Base-by-base conservation (phyloP, 1,140 invertebrate species). In the Pseudoatta argentina region DNA sequence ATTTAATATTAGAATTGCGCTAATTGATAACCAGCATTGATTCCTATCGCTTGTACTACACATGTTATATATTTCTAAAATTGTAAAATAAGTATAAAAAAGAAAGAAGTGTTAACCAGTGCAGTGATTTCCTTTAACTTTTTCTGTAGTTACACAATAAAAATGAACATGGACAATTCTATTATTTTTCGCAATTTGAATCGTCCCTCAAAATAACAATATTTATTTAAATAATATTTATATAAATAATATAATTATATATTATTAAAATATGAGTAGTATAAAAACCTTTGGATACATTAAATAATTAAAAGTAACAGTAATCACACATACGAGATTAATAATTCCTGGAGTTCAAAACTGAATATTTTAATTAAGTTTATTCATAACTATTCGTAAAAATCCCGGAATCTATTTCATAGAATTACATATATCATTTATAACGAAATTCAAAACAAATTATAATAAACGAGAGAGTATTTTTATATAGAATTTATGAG, bases 351-450 rank as follows among this genome's bases (percentile, higher is more conserved):
- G 7, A 24, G 7, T 3, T 24, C 21, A n/a, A 8, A 0, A 48
- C 3, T 78, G 18, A 44, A 44, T 48, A 64, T 67, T 55, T 24
- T 24, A 67, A 79, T 67, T 67, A 77, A 53, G 3, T 3, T 51
- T 1, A 57, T 71, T 51, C 6, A 16, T 27, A 21, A 34, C n/a
- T 30, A 53, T 78, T 57, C 7, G 10, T n/a, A 66, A 16, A 21
- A 81, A 10, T 10, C 16, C 1, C 39, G 39, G 8, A 5, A 16
- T 71, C 67, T 12, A 69, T 69, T 69, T 39, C 7, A 6, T 0
- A 14, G 7, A 69, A 55, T 71, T 3, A 67, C 12, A 78, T 79
- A n/a, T 5, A 21, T 61, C 30, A 72, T 82, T 72, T n/a, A 18
- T 5, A 27, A 0, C 0, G 0, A 39, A 82, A 59, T 14, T 82